Percentiles rank a stretch among this genome's conserved stretches.
Conservation (phyloP, 2,797 vertebrate species). For the Hypotaenidia philippensis region DNA sequence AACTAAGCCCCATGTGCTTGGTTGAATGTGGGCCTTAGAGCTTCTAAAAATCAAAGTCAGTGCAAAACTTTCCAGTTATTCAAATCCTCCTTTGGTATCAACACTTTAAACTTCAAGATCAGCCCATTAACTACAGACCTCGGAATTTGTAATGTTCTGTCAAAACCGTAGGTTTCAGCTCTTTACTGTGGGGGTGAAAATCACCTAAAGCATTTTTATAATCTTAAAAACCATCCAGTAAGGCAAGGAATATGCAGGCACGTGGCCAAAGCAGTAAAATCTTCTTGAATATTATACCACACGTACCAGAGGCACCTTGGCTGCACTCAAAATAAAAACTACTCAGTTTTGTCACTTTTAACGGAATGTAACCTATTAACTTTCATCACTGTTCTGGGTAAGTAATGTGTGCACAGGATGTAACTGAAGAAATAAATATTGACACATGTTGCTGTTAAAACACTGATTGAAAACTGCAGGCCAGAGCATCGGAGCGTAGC, state of each 20-base stretch:
- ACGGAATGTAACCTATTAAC: conserved; percentile 54
- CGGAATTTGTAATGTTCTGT: background rate
- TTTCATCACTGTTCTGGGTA: conserved; percentile 60
- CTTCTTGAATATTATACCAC: background rate
- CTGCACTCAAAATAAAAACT: conserved; percentile 41
- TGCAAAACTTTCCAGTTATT: background rate
- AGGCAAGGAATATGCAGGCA: background rate
- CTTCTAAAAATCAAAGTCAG: background rate
- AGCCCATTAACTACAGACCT: background rate
- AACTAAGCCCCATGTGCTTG: background rate
- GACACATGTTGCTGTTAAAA: conserved; percentile 53
- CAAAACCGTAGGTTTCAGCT: background rate
- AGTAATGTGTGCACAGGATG: background rate
- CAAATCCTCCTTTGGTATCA: background rate
- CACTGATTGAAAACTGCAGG: conserved; percentile 31
- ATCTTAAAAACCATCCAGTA: background rate
- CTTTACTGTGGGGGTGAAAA: background rate
- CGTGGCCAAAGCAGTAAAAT: conserved; percentile 36
- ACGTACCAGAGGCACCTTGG: background rate
- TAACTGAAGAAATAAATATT: conserved; percentile 65
- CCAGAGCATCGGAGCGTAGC: conserved; percentile 3
- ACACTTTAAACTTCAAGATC: background rate
- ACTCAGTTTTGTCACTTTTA: conserved; percentile 49
- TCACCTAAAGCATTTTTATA: background rate
- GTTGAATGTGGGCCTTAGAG: background rate